phyloP scores from a whole-genome alignment of 2,888 invertebrate genomes.

The Ormyrus pomaceus region DNA sequence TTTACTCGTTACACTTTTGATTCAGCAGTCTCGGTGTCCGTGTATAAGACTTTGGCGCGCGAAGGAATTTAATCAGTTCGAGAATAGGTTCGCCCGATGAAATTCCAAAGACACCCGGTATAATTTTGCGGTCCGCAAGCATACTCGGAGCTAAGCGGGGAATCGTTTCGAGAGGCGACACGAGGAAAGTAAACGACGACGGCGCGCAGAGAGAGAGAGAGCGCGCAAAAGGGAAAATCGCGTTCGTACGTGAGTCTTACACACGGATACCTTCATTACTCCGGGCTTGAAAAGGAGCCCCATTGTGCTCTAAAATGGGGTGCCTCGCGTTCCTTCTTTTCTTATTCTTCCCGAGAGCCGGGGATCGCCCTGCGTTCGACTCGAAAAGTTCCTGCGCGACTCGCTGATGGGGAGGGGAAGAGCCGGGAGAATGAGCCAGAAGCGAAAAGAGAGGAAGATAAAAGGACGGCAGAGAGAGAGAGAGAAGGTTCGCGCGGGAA shows the following conservation, averaged over 20 bases:
- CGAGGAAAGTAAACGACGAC: no score
- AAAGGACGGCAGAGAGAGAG: not conserved
- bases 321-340: conserved; percentile 59
- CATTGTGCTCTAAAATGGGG: conserved; percentile 70
- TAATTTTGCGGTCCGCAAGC: conserved; percentile 17
- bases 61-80: no score
- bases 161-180: no score
- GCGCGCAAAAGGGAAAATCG: conserved; percentile 32
- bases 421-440: not conserved
- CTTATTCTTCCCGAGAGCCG: conserved; percentile 9
- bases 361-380: conserved; percentile 12
- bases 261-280: conserved; percentile 70
- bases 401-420: not conserved
- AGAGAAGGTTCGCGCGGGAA: conserved; percentile 16
- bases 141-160: not conserved
- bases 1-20: no score
- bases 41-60: no score
- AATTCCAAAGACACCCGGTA: conserved; percentile 10
- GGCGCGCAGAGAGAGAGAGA: no score
- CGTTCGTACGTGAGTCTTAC: conserved; percentile 59
- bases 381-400: conserved; percentile 12
- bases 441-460: no score
- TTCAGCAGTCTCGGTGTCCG: no score
- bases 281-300: conserved; percentile 66
- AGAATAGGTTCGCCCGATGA: no score